Evolutionary conservation across 2,888 invertebrate genomes (phyloP), one percentile per base, ranked within the genome.

Genomic region (Rhopalosiphum nymphaeae): DNA sequence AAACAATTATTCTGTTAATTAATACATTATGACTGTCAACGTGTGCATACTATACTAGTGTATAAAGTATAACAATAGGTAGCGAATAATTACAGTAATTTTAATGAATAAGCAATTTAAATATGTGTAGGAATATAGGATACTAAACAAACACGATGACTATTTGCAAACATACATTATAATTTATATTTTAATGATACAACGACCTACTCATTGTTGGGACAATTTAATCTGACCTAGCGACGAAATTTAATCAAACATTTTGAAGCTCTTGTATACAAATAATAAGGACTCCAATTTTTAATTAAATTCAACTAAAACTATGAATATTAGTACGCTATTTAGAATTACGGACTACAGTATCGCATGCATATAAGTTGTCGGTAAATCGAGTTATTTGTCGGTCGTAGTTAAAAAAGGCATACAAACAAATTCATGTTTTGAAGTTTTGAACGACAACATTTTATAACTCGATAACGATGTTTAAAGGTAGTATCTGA

Each of bases 171-270:
- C n/a, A 49, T 3, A 49, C n/a, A 21, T 46, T 49, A 9, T 21
- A 88, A 21, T 49, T n/a, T 84, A 4, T 36, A 84, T 42, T 0
- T 11, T 11, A 46, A 44, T 13, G 29, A 49, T 85, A n/a, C 87
- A 3, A 36, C 25, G 53, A 88, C 87, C 49, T 29, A 53, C 87
- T 86, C 13, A 29, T 2, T n/a, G 1, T n/a, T 36, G 10, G 49
- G n/a, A 49, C 87, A 53, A 88, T 88, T 49, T 36, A 78, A 49
- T 88, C 49, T 88, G 87, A 88, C 87, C 49, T n/a, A 49, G 53
- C n/a, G 36, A 21, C 53, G 21, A 53, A 0, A 10, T 87, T 53
- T 36, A 87, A 87, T 87, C n/a, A 21, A 88, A 49, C n/a, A 53
- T 49, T 49, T 25, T 21, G 49, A 3, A 49, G 11, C 87, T 88